These are phyloP conservation scores for Ips typographus DNA, from an alignment of 1,140 invertebrate genomes.

Conservation along the genomic window DNA sequence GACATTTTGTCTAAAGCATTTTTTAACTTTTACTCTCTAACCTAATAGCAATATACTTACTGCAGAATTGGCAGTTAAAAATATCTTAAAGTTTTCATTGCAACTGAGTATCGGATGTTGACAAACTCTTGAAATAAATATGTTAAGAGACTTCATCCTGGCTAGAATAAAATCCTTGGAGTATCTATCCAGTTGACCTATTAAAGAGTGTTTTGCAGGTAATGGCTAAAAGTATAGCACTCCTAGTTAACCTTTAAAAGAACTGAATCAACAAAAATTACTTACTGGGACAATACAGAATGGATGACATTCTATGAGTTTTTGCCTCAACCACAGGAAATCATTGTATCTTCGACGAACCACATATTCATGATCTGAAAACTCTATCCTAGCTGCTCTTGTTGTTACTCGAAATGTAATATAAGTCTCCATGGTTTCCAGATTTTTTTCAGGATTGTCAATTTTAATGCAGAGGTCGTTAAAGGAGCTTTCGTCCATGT, in stretches of 20 bases:
- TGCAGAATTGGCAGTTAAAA: conserved; percentile 67
- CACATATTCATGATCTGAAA: conserved; percentile 66
- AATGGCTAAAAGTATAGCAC: conserved; percentile 59
- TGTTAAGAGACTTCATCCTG: conserved; percentile 69
- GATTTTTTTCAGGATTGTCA: conserved; percentile 78
- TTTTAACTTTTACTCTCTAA: too few species aligned
- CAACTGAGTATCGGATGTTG: conserved; percentile 72
- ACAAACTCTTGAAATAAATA: conserved; percentile 62
- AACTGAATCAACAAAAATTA: conserved; percentile 6
- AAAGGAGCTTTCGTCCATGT: conserved; percentile 54
- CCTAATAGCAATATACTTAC: conserved; percentile 52
- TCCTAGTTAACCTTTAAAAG: too few species aligned
- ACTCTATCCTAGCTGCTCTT: conserved; percentile 67
- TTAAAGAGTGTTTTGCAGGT: conserved; percentile 71
- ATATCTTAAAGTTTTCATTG: conserved; percentile 66
- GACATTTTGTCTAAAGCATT: too few species aligned
- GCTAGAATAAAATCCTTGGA: conserved; percentile 73
- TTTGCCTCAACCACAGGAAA: conserved; percentile 72
- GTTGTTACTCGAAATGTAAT: conserved; percentile 73
- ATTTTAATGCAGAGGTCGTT: conserved; percentile 67
- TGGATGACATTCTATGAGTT: conserved; percentile 65
- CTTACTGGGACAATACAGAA: conserved; percentile 71
- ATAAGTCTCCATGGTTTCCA: conserved; percentile 73
- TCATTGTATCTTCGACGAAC: conserved; percentile 75
- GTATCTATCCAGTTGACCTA: conserved; percentile 72